These are phyloP conservation scores for Phortica okadai DNA, from an alignment of 2,888 invertebrate genomes.

Conservation along the genomic window DNA sequence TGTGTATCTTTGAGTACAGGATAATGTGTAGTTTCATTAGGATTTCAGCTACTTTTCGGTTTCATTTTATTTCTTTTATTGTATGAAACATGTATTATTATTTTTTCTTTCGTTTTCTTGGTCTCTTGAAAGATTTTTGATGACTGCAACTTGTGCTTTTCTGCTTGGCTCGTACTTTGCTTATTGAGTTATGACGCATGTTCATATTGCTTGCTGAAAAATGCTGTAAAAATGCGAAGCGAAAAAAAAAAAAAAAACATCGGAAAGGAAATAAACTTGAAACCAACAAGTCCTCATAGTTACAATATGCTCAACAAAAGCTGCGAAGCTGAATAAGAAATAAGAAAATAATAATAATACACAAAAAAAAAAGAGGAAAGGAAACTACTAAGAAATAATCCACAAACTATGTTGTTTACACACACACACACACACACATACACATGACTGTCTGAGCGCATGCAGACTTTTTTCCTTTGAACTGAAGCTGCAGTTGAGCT, in stretches of 20 bases:
- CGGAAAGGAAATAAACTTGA: slow-evolving; percentile 23
- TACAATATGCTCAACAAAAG: slow-evolving; percentile 29
- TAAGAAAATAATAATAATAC: background rate
- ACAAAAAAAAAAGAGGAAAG: background rate
- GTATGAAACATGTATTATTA: slow-evolving; percentile 35
- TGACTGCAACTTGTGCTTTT: slow-evolving; percentile 17
- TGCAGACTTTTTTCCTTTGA: slow-evolving; percentile 53
- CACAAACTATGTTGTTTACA: slow-evolving; percentile 13
- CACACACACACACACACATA: background rate
- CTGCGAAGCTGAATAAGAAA: slow-evolving; percentile 20
- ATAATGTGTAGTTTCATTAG: slow-evolving; percentile 66
- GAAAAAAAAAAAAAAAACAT: slow-evolving; percentile 25
- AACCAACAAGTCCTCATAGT: slow-evolving; percentile 25
- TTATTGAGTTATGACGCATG: slow-evolving; percentile 70
- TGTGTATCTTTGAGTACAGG: slow-evolving; percentile 47
- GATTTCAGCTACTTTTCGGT: slow-evolving; percentile 64
- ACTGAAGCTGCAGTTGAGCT: slow-evolving; percentile 68
- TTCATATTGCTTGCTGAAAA: slow-evolving; percentile 10
- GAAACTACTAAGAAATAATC: slow-evolving; percentile 10
- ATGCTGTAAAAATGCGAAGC: slow-evolving; percentile 40
- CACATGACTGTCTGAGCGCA: background rate
- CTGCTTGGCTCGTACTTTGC: slow-evolving; percentile 43
- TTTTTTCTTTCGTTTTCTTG: slow-evolving; percentile 18
- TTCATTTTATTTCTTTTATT: background rate
- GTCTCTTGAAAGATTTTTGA: slow-evolving; percentile 27